Evolutionary conservation across 2,797 vertebrate species (phyloP), one percentile per base, ranked within the genome.

Genomic region (Hoplostethus mediterraneus): DNA sequence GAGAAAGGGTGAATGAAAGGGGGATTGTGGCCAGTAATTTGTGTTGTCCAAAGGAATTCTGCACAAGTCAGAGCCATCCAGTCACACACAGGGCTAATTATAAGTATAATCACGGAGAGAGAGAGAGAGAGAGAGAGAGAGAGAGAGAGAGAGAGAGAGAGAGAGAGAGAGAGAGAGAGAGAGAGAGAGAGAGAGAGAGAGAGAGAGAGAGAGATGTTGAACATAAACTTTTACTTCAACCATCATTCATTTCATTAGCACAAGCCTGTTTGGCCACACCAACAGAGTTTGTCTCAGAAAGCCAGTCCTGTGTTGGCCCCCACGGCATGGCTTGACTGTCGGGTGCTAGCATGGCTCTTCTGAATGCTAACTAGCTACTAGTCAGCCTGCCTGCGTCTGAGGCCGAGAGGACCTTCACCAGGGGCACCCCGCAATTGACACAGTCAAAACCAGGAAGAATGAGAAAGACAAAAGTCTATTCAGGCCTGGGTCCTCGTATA

Each of bases 391-490:
- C 69, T 75, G 74, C 89, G 82, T 95, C 87, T 94, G 92, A 95
- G 93, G 92, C 94, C 77, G 89, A 92, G 93, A 90, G 90, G 92
- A 93, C 94, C 93, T 94, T 92, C 89, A 92, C 91, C 88, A 95
- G 94, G 94, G 95, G 95, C 92, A 95, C 93, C 95, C 82, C 91
- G 92, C 94, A 94, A 96, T 95, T 95, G 95, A 96, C 96, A 96
- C 95, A 97, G 95, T 96, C 94, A 96, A 94, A 93, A 94, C 89
- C 92, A 91, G 94, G 94, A 95, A 95, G 95, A 98, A 96, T 95
- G 94, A 93, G 92, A 89, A 95, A 95, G 95, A 97, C 96, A 97
- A 97, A 98, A 96, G 96, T 97, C 95, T 96, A 96, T 97, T 98
- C 96, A 97, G 86, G 77, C 64, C 87, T 79, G 88, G 93, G 90